Percentiles rank a stretch among this genome's conserved stretches.
phyloP scores from a whole-genome alignment of 2,113 vertebrate species.

The Parus major region DNA sequence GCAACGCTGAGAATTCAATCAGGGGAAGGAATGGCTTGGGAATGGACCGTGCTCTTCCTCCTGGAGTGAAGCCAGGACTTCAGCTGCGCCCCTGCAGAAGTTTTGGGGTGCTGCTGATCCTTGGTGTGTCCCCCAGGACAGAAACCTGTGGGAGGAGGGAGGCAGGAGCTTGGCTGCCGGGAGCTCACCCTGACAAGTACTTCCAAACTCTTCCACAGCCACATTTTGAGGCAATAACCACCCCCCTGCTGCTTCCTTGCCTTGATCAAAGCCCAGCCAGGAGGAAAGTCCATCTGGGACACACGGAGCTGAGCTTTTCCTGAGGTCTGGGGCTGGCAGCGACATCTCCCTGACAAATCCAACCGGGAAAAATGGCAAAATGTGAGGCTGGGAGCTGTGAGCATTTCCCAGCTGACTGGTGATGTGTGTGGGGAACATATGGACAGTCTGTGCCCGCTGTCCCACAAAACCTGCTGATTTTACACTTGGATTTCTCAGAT shows the following conservation, averaged over 20 bases:
- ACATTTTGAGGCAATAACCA: background rate
- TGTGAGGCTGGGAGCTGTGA: constrained; percentile 41
- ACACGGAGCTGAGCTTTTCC: background rate
- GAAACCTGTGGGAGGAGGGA: background rate
- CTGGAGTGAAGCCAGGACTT: fast-evolving
- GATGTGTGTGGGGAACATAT: constrained; percentile 66
- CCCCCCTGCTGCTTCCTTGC: background rate
- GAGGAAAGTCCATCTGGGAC: constrained; percentile 68
- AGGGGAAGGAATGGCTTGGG: background rate
- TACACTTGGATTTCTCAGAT: constrained; percentile 55
- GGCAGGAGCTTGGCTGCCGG: fast-evolving
- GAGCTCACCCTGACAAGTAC: background rate
- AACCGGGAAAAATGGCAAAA: constrained; percentile 27
- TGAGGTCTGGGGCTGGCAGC: constrained; percentile 53
- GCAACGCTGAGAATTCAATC: fast-evolving
- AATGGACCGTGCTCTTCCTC: background rate
- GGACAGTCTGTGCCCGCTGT: constrained; percentile 58
- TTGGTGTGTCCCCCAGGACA: background rate
- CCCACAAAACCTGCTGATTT: constrained; percentile 62
- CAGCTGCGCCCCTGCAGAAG: background rate
- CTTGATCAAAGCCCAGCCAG: constrained; percentile 56
- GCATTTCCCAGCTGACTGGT: constrained; percentile 60
- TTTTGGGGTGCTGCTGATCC: background rate
- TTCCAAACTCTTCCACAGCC: background rate
- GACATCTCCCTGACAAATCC: constrained; percentile 63